Conservation (phyloP, 2,113 vertebrate species). For the Lichenostomus cassidix region DNA sequence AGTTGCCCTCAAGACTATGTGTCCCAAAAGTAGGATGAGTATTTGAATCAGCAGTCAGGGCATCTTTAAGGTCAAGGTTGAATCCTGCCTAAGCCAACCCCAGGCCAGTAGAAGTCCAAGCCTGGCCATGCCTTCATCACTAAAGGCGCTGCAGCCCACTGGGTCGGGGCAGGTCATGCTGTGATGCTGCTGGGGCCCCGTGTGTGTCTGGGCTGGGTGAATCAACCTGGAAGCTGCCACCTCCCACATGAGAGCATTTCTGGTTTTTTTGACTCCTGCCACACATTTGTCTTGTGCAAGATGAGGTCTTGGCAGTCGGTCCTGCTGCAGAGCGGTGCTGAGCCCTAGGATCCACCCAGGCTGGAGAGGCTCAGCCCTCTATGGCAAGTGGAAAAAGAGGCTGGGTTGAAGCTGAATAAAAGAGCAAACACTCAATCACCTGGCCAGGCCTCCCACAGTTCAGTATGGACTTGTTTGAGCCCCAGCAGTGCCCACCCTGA, state of each 20-base stretch:
- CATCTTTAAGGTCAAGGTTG: not conserved
- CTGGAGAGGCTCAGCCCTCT: not conserved
- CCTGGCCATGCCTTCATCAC: not conserved
- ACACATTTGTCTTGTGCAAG: not conserved
- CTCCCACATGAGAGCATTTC: not conserved
- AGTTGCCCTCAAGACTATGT: not conserved
- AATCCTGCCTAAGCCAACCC: not conserved
- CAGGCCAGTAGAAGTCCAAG: not conserved
- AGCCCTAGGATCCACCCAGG: not conserved
- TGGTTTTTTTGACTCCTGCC: not conserved
- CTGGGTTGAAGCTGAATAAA: not conserved
- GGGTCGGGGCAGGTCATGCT: not conserved
- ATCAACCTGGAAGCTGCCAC: not conserved
- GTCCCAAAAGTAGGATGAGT: not conserved
- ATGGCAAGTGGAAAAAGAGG: not conserved
- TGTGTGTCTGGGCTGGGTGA: not conserved
- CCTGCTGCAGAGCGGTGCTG: not conserved
- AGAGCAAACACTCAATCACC: not conserved
- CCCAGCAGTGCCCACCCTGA: not conserved
- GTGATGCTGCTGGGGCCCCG: accelerated
- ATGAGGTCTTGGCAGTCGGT: not conserved
- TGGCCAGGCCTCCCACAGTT: not conserved
- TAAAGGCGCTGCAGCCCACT: accelerated
- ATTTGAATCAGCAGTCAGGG: not conserved
- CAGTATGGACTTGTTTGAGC: not conserved